Conservation (phyloP, 2,113 vertebrate species). For the Ailuropoda melanoleuca region DNA sequence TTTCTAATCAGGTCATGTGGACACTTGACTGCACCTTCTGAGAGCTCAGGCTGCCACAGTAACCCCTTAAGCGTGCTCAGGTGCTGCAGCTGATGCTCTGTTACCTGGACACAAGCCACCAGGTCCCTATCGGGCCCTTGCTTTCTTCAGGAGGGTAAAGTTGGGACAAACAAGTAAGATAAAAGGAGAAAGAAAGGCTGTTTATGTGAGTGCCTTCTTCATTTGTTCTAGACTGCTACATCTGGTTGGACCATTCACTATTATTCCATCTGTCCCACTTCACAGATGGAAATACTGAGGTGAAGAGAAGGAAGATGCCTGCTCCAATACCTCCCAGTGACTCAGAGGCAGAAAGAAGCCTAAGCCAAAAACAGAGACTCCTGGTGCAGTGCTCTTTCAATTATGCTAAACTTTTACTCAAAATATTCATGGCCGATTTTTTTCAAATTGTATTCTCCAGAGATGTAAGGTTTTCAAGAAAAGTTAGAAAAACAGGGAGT, state of each 20-base stretch:
- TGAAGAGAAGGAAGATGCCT: accelerated
- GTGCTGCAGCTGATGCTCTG: neutral
- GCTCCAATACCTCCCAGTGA: neutral
- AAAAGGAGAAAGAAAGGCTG: neutral
- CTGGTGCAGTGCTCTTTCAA: neutral
- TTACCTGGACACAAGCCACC: neutral
- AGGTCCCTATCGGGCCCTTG: neutral
- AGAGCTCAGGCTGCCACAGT: constrained; percentile 69
- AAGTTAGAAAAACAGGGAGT: neutral
- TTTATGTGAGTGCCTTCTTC: neutral
- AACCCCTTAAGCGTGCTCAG: constrained; percentile 60
- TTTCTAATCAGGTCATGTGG: constrained; percentile 67
- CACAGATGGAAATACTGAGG: neutral
- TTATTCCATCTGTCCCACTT: neutral
- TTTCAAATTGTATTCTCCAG: neutral
- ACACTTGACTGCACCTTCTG: constrained; percentile 69
- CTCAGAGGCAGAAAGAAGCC: neutral
- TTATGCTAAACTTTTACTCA: neutral
- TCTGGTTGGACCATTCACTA: neutral
- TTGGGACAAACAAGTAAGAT: neutral
- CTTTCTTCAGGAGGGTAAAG: neutral
- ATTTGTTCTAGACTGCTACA: neutral
- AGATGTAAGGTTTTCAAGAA: neutral
- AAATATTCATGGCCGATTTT: neutral
- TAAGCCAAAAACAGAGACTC: neutral